Evolutionary conservation across 1,140 invertebrate species (phyloP).

Genomic region (Calliphora vicina): DNA sequence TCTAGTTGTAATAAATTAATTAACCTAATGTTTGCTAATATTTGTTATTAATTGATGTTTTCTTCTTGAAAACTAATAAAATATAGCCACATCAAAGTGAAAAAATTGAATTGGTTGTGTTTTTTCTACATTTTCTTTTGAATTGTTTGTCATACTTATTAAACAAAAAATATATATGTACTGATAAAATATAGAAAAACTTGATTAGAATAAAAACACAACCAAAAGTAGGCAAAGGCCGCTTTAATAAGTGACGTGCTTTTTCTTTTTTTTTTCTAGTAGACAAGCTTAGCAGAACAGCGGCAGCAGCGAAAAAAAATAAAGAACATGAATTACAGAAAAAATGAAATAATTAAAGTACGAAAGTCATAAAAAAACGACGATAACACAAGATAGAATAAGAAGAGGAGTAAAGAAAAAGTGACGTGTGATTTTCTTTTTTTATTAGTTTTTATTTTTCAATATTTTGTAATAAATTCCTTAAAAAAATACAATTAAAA

Average conservation of each 20-base stretch:
- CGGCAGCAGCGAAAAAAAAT: neutral
- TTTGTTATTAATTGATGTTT: too few species aligned
- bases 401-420: conserved; percentile 1
- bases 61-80: too few species aligned
- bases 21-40: neutral
- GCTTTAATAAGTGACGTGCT: neutral
- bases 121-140: neutral
- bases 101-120: neutral
- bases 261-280: neutral
- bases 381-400: neutral
- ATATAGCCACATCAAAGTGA: too few species aligned
- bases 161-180: neutral
- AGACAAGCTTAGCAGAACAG: neutral
- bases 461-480: conserved; percentile 6
- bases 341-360: conserved; percentile 19
- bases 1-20: neutral
- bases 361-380: neutral
- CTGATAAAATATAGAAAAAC: neutral
- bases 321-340: neutral
- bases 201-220: neutral
- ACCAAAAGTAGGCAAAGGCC: conserved; percentile 8
- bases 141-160: neutral
- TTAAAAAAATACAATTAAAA: neutral
- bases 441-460: neutral
- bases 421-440: conserved; percentile 12